A percentile compares a stretch with the other conserved stretches of the same genome.
phyloP scores from a whole-genome alignment of 2,113 vertebrate genomes.

The Sinocyclocheilus anophthalmus region DNA sequence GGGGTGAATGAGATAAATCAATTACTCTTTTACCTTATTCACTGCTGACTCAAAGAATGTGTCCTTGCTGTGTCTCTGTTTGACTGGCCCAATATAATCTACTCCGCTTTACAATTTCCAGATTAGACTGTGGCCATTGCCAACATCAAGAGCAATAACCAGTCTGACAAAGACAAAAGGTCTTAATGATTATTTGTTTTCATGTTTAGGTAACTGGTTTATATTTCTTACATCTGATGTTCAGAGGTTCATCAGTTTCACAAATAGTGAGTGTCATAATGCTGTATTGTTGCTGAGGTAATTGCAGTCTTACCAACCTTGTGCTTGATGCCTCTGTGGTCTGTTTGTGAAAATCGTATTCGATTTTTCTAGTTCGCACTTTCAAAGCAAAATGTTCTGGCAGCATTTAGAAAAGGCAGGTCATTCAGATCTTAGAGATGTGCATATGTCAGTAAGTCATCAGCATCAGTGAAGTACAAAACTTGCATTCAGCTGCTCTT shows the following conservation, averaged over 20 bases:
- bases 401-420: neutral
- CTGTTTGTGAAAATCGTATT: neutral
- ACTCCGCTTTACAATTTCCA: constrained; percentile 11
- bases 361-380: neutral
- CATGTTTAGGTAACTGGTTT: neutral
- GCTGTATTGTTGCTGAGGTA: neutral
- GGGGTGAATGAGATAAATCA: constrained; percentile 56
- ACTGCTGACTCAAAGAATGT: constrained; percentile 64
- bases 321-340: neutral
- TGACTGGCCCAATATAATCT: no score
- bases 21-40: constrained; percentile 61
- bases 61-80: constrained; percentile 41
- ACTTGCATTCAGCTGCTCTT: no score
- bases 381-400: neutral
- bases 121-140: constrained; percentile 1
- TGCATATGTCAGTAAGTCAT: neutral
- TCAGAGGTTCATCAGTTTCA: neutral
- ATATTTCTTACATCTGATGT: neutral
- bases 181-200: neutral
- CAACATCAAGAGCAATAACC: constrained; percentile 1
- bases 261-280: neutral
- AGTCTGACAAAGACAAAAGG: neutral
- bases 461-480: no score
- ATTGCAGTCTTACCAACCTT: neutral
- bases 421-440: neutral